phyloP scores from a whole-genome alignment of 2,888 invertebrate species.

The Therioaphis trifolii region DNA sequence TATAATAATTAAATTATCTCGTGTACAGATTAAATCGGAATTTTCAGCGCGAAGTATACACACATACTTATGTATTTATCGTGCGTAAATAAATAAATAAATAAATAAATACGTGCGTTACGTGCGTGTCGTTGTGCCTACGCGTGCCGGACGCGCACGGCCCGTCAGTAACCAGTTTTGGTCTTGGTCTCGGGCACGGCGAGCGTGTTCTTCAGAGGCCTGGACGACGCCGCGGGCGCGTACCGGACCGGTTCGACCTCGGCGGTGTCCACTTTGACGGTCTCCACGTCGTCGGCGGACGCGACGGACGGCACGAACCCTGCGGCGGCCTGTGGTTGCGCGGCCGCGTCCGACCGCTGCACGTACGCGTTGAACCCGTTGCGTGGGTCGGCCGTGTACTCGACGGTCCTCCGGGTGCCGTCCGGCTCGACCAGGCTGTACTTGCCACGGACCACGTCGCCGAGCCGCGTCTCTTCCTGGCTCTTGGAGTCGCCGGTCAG shows the following conservation, averaged over 20 bases:
- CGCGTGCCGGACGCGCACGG: too few species aligned
- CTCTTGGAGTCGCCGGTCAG: constrained; percentile 67
- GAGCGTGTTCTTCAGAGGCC: constrained; percentile 55
- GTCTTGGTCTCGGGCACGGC: constrained; percentile 58
- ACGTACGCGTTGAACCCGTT: constrained; percentile 67
- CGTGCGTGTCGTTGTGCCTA: too few species aligned
- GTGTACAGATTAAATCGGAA: constrained; percentile 27
- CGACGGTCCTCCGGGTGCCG: constrained; percentile 66
- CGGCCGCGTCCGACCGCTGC: constrained; percentile 65
- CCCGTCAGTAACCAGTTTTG: constrained; percentile 57
- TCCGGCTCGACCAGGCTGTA: constrained; percentile 66
- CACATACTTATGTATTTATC: too few species aligned
- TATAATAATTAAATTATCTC: neutral
- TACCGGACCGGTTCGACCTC: constrained; percentile 61
- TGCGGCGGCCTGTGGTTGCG: constrained; percentile 64
- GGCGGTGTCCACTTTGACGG: constrained; percentile 64
- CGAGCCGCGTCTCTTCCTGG: constrained; percentile 66
- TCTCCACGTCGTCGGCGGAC: constrained; percentile 64
- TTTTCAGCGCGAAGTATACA: neutral
- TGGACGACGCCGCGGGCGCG: constrained; percentile 63
- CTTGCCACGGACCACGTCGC: constrained; percentile 66
- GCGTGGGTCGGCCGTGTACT: constrained; percentile 67
- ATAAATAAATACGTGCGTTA: too few species aligned
- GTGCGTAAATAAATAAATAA: too few species aligned
- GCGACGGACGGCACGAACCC: constrained; percentile 64